phyloP scores from a whole-genome alignment of 92 coral and sea anemone species.

The Plumapathes pennacea region DNA sequence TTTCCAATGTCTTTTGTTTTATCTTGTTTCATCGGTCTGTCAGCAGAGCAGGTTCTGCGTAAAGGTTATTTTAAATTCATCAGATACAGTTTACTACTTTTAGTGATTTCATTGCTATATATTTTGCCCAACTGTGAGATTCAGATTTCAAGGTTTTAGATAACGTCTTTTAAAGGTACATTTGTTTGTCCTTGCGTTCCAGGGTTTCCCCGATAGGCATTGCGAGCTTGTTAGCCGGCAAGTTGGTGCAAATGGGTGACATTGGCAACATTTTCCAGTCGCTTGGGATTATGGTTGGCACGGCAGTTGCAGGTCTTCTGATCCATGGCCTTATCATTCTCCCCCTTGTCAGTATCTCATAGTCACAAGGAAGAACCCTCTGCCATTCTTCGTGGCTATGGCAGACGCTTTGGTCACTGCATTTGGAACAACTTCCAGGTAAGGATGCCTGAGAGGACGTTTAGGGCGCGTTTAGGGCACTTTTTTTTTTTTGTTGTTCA shows the following conservation, averaged over 20 bases:
- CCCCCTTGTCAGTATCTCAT: conserved; percentile 60
- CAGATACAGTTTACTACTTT: background rate
- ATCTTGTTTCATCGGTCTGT: too few relatives aligned
- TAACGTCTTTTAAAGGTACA: background rate
- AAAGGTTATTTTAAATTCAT: too few relatives aligned
- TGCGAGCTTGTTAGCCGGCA: conserved; percentile 72
- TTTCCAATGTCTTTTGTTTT: too few relatives aligned
- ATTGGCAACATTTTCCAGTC: conserved; percentile 39
- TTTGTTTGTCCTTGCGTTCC: background rate
- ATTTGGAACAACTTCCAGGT: conserved; percentile 82
- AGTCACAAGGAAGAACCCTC: conserved; percentile 67
- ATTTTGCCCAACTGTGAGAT: background rate
- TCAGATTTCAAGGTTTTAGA: background rate
- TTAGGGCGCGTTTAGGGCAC: too few relatives aligned
- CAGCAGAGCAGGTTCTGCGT: too few relatives aligned
- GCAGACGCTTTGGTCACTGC: conserved; percentile 74
- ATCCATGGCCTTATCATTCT: conserved; percentile 58
- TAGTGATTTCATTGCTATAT: background rate
- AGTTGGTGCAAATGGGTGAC: conserved; percentile 70
- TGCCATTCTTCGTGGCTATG: conserved; percentile 49
- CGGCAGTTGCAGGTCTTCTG: conserved; percentile 52
- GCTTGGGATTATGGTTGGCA: conserved; percentile 55
- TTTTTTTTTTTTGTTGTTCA: too few relatives aligned
- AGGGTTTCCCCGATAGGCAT: conserved; percentile 76
- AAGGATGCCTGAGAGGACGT: too few relatives aligned